These are phyloP conservation scores for Drosophila kohkoa DNA, from an alignment of 1,140 invertebrate species.

Conservation along the genomic window DNA sequence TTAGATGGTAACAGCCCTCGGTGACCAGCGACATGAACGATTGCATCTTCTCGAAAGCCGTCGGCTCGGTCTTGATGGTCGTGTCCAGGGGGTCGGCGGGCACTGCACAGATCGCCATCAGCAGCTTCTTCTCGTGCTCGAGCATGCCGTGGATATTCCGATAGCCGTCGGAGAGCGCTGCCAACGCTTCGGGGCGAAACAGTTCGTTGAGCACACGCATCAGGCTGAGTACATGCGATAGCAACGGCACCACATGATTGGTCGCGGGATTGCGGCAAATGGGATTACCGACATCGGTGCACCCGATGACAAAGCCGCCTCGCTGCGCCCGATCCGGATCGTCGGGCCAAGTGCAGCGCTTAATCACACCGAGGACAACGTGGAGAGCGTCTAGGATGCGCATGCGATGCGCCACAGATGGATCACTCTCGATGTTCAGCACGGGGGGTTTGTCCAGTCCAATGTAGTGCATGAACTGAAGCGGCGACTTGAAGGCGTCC, in stretches of 20 bases:
- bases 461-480: constrained; percentile 91
- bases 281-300: constrained; percentile 90
- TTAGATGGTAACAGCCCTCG: constrained; percentile 91
- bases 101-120: constrained; percentile 87
- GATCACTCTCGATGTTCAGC: constrained; percentile 82
- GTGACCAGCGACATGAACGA: constrained; percentile 90
- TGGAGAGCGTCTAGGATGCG: constrained; percentile 89
- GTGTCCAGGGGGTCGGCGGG: constrained; percentile 85
- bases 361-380: constrained; percentile 92
- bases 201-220: constrained; percentile 92
- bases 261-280: constrained; percentile 94
- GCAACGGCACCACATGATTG: constrained; percentile 91
- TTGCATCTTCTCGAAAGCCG: constrained; percentile 92
- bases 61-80: constrained; percentile 85
- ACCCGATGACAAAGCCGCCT: constrained; percentile 92
- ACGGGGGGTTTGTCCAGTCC: constrained; percentile 90
- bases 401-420: constrained; percentile 84
- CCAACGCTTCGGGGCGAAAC: constrained; percentile 89
- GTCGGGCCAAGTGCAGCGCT: constrained; percentile 93
- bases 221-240: constrained; percentile 91
- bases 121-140: constrained; percentile 89
- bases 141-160: constrained; percentile 89
- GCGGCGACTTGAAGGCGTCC: constrained; percentile 87
- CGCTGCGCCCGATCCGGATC: constrained; percentile 91
- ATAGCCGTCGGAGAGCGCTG: constrained; percentile 88